A percentile compares a stretch with the other conserved stretches of the same genome.
phyloP scores from a whole-genome alignment of 2,113 vertebrate species.

The Campylomormyrus numenius region DNA sequence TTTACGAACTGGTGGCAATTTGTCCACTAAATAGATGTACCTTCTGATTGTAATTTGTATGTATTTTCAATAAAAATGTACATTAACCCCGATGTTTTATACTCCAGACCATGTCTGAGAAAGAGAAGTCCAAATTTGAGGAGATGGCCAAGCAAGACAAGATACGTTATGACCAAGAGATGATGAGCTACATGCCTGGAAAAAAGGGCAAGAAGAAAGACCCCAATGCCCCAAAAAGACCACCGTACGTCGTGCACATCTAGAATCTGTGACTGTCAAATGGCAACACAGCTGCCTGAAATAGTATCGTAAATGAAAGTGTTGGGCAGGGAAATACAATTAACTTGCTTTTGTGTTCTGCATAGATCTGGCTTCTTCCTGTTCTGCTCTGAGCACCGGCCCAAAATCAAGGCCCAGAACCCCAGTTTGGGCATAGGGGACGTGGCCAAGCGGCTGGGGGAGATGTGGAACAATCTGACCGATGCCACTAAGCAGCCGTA shows the following conservation, averaged over 20 bases:
- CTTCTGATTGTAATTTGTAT: background rate
- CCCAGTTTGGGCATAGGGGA: conserved; percentile 76
- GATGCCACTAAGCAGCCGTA: conserved; percentile 76
- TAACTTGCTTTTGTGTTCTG: conserved; percentile 15
- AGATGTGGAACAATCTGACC: conserved; percentile 79
- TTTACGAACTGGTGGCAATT: background rate
- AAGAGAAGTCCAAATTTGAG: conserved; percentile 80
- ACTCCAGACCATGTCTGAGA: conserved; percentile 72
- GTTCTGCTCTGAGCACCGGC: conserved; percentile 79
- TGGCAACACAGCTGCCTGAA: background rate
- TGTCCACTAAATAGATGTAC: background rate
- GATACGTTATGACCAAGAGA: conserved; percentile 79
- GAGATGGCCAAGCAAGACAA: conserved; percentile 82
- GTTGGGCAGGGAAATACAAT: background rate
- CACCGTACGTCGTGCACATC: conserved; percentile 64
- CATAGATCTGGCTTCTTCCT: conserved; percentile 78
- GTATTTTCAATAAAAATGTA: background rate
- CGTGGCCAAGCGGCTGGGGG: conserved; percentile 76
- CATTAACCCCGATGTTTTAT: background rate
- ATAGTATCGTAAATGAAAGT: too few species aligned
- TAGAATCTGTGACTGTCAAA: background rate
- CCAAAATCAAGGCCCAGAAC: conserved; percentile 77
- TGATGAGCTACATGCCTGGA: conserved; percentile 76
- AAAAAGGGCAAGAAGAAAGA: conserved; percentile 80
- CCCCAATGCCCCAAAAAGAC: conserved; percentile 77